These are phyloP conservation scores for Lepidostoma basale DNA, from an alignment of 1,140 invertebrate genomes.

Conservation along the genomic window DNA sequence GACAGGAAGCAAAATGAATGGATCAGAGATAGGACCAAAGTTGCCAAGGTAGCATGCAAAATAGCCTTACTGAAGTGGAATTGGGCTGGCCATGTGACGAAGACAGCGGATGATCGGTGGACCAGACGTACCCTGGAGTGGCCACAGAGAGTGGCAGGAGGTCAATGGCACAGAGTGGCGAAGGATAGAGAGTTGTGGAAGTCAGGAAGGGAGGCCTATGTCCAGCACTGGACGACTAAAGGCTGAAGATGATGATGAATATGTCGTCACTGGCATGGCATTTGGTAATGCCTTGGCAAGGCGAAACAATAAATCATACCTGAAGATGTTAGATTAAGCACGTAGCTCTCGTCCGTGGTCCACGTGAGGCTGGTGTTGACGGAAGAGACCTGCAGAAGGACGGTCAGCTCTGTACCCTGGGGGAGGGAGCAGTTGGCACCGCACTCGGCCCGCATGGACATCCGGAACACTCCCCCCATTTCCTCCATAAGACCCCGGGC, in stretches of 20 bases:
- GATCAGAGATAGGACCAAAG: too few species aligned
- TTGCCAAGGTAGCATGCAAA: too few species aligned
- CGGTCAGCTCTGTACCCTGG: conserved; percentile 59
- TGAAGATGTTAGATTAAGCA: conserved; percentile 63
- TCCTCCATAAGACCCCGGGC: conserved; percentile 58
- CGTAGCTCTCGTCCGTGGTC: conserved; percentile 70
- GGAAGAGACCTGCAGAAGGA: conserved; percentile 60
- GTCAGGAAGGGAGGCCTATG: too few species aligned
- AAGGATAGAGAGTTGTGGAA: too few species aligned
- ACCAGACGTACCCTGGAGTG: too few species aligned
- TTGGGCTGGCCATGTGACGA: too few species aligned
- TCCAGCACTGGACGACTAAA: too few species aligned
- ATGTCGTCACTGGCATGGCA: neutral
- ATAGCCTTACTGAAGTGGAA: too few species aligned
- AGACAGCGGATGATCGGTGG: too few species aligned
- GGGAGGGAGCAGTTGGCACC: conserved; percentile 59
- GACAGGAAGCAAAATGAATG: too few species aligned
- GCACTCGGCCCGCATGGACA: conserved; percentile 64
- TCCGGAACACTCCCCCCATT: conserved; percentile 61
- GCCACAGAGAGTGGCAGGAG: too few species aligned
- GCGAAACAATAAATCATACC: conserved; percentile 49
- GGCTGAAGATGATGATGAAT: neutral
- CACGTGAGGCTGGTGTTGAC: conserved; percentile 61
- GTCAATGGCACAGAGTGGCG: too few species aligned
- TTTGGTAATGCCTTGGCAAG: neutral